Percentiles rank a stretch among this genome's conserved stretches.
These are phyloP conservation scores for Sussaba pulchella DNA, from an alignment of 2,888 invertebrate species.

Conservation along the genomic window DNA sequence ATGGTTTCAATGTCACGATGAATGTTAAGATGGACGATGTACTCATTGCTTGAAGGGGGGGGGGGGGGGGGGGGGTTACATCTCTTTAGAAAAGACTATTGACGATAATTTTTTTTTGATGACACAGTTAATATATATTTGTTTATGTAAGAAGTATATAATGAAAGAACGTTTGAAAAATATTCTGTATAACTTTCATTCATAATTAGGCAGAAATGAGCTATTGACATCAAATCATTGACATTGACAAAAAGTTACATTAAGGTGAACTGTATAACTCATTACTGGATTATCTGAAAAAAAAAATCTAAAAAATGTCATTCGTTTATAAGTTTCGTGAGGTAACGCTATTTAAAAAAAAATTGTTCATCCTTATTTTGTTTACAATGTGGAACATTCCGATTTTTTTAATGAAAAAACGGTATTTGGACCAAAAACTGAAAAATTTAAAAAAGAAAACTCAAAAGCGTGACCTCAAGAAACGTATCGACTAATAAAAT, in stretches of 20 bases:
- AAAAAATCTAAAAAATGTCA: no score
- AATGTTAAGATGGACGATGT: slow-evolving; percentile 43
- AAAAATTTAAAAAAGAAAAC: slow-evolving; percentile 1
- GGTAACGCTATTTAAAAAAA: not conserved
- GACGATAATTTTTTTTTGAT: slow-evolving; percentile 26
- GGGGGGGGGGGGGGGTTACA: slow-evolving; percentile 2
- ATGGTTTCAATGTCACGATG: slow-evolving; percentile 43
- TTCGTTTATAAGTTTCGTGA: no score
- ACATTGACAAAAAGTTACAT: no score
- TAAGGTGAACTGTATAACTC: no score
- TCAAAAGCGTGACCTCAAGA: not conserved
- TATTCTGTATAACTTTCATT: no score
- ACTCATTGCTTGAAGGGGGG: slow-evolving; percentile 25
- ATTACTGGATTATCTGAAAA: no score
- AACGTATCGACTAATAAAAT: not conserved
- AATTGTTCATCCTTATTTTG: not conserved
- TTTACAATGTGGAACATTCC: slow-evolving; percentile 14
- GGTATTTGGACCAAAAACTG: slow-evolving; percentile 17
- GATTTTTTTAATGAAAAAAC: slow-evolving; percentile 25
- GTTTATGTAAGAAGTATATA: no score
- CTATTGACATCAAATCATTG: no score
- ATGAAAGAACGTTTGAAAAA: no score
- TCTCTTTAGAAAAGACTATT: slow-evolving; percentile 10
- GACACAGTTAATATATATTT: slow-evolving; percentile 22
- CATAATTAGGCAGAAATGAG: no score